A percentile compares a stretch with the other conserved stretches of the same genome.
phyloP scores from a whole-genome alignment of 1,140 invertebrate species.

The Neelides sp. region DNA sequence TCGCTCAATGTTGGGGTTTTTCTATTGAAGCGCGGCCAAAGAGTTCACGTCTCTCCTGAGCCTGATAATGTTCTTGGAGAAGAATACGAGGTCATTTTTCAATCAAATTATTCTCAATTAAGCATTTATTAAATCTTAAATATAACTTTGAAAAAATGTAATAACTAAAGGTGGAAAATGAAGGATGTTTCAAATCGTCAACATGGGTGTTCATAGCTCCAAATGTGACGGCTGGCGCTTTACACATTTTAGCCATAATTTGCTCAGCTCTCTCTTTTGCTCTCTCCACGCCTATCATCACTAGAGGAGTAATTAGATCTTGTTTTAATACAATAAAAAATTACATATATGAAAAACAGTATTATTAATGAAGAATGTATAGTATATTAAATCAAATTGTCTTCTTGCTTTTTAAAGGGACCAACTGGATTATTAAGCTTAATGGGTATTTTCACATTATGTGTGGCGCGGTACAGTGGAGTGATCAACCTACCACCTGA shows the following conservation, averaged over 20 bases:
- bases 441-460: slow-evolving; percentile 19
- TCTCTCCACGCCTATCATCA: slow-evolving; percentile 1
- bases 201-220: slow-evolving; percentile 25
- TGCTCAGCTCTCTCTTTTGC: background rate
- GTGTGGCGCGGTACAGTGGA: slow-evolving; percentile 19
- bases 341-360: background rate
- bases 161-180: slow-evolving; percentile 12
- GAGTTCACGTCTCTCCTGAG: background rate
- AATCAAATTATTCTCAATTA: background rate
- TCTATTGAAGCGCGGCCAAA: slow-evolving; percentile 2
- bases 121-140: too few species aligned
- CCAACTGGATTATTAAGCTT: slow-evolving; percentile 8
- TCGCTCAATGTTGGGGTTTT: slow-evolving; percentile 9
- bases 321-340: background rate
- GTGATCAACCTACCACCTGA: slow-evolving; percentile 18
- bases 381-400: background rate
- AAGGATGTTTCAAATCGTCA: slow-evolving; percentile 16
- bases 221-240: slow-evolving; percentile 10
- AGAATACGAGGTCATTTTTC: background rate
- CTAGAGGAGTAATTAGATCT: background rate
- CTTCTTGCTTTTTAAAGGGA: background rate
- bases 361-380: background rate
- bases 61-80: background rate
- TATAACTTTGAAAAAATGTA: background rate
- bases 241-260: slow-evolving; percentile 7